Conservation (phyloP, 2,888 invertebrate genomes). For the Xylota sylvarum region DNA sequence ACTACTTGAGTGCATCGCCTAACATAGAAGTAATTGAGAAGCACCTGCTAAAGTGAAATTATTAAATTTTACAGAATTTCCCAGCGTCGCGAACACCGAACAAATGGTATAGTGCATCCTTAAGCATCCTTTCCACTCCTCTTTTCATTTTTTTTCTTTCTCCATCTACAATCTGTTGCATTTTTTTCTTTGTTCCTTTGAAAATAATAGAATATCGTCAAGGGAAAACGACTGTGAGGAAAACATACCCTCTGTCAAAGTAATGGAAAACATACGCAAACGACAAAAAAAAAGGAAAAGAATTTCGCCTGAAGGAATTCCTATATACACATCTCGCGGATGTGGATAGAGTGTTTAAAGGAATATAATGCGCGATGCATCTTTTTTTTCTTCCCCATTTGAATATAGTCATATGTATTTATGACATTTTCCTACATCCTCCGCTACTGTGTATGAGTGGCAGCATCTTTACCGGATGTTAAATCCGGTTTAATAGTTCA, state of each 20-base stretch:
- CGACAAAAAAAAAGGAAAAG: neutral
- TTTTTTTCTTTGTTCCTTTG: neutral
- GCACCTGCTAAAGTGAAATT: slow-evolving; percentile 43
- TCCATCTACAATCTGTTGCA: slow-evolving; percentile 26
- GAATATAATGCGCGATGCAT: neutral
- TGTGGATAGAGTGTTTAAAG: slow-evolving; percentile 9
- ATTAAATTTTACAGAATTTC: slow-evolving; percentile 32
- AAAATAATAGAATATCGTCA: neutral
- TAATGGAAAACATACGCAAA: neutral
- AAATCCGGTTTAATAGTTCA: slow-evolving; percentile 39
- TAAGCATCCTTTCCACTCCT: slow-evolving; percentile 10
- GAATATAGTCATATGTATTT: neutral
- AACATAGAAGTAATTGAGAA: slow-evolving; percentile 9
- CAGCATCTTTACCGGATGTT: slow-evolving; percentile 15
- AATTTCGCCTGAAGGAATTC: slow-evolving; percentile 37
- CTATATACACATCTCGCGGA: slow-evolving; percentile 17
- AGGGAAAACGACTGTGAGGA: neutral
- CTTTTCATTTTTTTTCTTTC: neutral
- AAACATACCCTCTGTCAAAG: slow-evolving; percentile 3
- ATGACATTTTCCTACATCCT: neutral
- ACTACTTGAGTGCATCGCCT: neutral
- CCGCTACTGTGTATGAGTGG: neutral
- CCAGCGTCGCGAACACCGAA: slow-evolving; percentile 2
- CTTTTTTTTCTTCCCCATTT: neutral
- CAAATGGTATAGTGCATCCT: slow-evolving; percentile 7